These are phyloP conservation scores for Catharus minimus DNA, from an alignment of 2,113 vertebrate genomes.

Conservation along the genomic window DNA sequence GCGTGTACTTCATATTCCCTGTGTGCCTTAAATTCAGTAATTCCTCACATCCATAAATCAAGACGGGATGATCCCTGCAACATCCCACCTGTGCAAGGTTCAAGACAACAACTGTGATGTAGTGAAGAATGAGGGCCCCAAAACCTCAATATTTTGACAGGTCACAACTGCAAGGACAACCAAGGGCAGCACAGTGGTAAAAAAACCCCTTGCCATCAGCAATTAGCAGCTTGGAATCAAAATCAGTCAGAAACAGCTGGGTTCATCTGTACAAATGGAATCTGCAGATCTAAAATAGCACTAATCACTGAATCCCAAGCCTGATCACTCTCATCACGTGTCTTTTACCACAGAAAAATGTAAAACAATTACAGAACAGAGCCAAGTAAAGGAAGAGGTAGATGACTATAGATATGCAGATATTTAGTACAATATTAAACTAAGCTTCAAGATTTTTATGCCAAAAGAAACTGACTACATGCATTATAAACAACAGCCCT, in stretches of 20 bases:
- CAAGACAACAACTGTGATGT: not conserved
- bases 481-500: not conserved
- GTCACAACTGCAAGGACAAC: not conserved
- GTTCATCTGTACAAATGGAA: not conserved
- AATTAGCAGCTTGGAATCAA: not conserved
- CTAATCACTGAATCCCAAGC: not conserved
- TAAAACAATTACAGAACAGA: not conserved
- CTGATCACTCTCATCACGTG: not conserved
- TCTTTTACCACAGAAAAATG: not conserved
- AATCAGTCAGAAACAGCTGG: not conserved
- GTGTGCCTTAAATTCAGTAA: not conserved
- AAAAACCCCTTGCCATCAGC: not conserved
- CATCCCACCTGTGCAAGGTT: not conserved
- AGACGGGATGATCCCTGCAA: not conserved
- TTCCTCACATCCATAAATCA: not conserved
- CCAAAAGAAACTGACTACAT: not conserved
- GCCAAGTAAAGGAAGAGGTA: not conserved
- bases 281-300: not conserved
- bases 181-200: not conserved
- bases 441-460: not conserved
- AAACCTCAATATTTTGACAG: not conserved
- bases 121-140: not conserved
- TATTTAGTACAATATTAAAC: not conserved
- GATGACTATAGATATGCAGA: not conserved
- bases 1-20: not conserved